Percentiles rank a stretch among this genome's conserved stretches.
Evolutionary conservation across 92 coral and sea anemone genomes (phyloP).

Genomic region (Actinernus sp.): DNA sequence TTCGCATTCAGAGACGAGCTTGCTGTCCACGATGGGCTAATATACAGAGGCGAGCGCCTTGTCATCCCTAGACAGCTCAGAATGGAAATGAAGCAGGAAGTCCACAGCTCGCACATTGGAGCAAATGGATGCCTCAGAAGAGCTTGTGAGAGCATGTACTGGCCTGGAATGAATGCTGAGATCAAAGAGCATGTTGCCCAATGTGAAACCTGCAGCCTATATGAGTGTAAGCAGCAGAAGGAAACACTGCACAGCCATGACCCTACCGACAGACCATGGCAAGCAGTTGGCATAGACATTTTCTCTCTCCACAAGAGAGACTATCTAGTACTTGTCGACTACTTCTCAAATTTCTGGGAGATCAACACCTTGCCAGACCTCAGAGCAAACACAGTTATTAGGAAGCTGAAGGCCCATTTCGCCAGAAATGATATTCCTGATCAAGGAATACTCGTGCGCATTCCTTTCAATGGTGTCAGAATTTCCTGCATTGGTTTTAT

Average conservation of each 20-base stretch:
- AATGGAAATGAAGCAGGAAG: conserved; percentile 8
- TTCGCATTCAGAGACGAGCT: conserved; percentile 9
- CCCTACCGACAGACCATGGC: too few relatives aligned
- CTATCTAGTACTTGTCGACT: too few relatives aligned
- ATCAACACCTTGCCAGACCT: too few relatives aligned
- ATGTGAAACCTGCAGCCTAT: conserved; percentile 39
- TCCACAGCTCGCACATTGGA: conserved; percentile 54
- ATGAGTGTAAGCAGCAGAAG: conserved; percentile 12
- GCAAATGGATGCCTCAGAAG: conserved; percentile 51
- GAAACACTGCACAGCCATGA: conserved; percentile 24
- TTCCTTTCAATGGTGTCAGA: too few relatives aligned
- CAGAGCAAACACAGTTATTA: too few relatives aligned
- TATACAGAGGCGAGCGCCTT: conserved; percentile 19
- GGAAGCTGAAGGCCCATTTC: too few relatives aligned
- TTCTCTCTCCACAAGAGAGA: too few relatives aligned
- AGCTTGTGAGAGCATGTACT: conserved; percentile 61
- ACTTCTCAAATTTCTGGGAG: too few relatives aligned
- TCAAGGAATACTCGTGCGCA: too few relatives aligned
- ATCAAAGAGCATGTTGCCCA: conserved; percentile 19
- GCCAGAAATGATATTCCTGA: too few relatives aligned
- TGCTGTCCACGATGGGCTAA: conserved; percentile 1
- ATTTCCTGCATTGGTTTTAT: too few relatives aligned
- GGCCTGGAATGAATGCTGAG: conserved; percentile 54
- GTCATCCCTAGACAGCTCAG: neutral
- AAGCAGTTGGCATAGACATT: too few relatives aligned